A percentile compares a stretch with the other conserved stretches of the same genome.
phyloP scores from a whole-genome alignment of 2,797 vertebrate species.

The Epinephelus coioides region DNA sequence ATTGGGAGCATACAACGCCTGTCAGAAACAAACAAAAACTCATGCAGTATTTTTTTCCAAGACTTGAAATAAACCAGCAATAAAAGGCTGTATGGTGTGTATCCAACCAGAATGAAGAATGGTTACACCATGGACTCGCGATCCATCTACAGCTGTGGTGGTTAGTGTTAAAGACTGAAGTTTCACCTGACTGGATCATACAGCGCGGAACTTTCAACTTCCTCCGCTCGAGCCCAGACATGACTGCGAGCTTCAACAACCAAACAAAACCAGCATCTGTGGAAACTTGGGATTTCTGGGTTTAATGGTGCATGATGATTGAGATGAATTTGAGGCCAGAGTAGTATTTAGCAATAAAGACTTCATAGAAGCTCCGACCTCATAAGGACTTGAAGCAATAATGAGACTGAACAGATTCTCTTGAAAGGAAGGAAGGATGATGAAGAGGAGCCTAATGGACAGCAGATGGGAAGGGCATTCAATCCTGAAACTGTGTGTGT shows the following conservation, averaged over 20 bases:
- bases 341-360: constrained; percentile 54
- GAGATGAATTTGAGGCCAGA: constrained; percentile 27
- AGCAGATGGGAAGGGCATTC: constrained; percentile 45
- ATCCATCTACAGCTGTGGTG: background rate
- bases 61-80: constrained; percentile 36
- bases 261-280: constrained; percentile 35
- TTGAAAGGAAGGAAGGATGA: constrained; percentile 43
- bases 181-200: constrained; percentile 14
- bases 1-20: background rate
- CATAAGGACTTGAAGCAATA: constrained; percentile 57
- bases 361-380: constrained; percentile 43
- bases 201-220: background rate
- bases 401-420: constrained; percentile 47
- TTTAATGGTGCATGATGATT: constrained; percentile 18
- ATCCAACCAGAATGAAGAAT: constrained; percentile 3
- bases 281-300: constrained; percentile 17
- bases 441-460: constrained; percentile 52
- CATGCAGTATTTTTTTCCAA: constrained; percentile 43
- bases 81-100: constrained; percentile 24
- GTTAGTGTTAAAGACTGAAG: constrained; percentile 6
- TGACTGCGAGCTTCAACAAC: constrained; percentile 2
- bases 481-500: background rate
- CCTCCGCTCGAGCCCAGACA: background rate
- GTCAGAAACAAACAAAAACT: background rate
- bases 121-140: constrained; percentile 20